phyloP scores from a whole-genome alignment of 2,113 vertebrate species.

The Salvelinus fontinalis region DNA sequence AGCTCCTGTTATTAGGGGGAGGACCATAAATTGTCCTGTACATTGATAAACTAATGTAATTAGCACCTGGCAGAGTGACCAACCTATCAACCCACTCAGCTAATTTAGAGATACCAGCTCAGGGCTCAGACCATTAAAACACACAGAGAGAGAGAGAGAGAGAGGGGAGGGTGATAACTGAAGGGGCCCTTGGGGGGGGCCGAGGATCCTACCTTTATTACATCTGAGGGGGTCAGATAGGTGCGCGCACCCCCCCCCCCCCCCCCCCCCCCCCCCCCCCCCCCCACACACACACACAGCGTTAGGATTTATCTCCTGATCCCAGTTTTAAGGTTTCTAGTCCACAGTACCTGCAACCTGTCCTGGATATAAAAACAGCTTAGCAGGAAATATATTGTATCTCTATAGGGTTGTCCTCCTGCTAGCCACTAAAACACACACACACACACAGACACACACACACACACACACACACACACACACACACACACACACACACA shows the following conservation, averaged over 20 bases:
- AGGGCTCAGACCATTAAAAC: background rate
- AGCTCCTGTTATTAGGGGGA: conserved; percentile 51
- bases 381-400: conserved; percentile 38
- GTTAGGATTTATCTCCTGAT: too few relatives aligned
- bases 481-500: too few relatives aligned
- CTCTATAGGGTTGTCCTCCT: conserved; percentile 63
- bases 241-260: conserved; percentile 49
- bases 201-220: conserved; percentile 92
- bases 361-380: conserved; percentile 55
- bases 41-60: conserved; percentile 99
- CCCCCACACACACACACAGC: background rate
- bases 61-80: conserved; percentile 90
- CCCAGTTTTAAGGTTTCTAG: too few relatives aligned
- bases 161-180: conserved; percentile 25
- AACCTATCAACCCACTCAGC: conserved; percentile 79
- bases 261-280: background rate
- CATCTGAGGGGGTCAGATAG: conserved; percentile 90
- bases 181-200: conserved; percentile 93
- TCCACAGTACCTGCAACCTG: conserved; percentile 22
- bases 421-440: conserved; percentile 65
- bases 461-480: too few relatives aligned
- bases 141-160: background rate
- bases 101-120: conserved; percentile 99
- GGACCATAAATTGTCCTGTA: conserved; percentile 98
- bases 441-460: too few relatives aligned